Evolutionary conservation across 2,113 vertebrate species (phyloP).

Genomic region (Cranoglanis bouderius): DNA sequence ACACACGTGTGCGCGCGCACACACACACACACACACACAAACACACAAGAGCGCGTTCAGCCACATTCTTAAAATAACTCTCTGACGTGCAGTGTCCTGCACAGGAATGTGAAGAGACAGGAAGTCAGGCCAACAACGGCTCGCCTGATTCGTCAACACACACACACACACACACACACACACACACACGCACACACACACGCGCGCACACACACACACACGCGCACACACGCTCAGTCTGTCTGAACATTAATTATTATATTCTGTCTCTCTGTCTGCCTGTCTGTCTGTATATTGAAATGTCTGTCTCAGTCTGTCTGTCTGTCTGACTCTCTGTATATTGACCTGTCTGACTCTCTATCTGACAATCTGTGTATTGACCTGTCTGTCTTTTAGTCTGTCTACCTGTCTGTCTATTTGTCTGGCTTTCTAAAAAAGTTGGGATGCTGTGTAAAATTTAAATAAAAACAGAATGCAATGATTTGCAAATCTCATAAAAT

Average conservation of each 20-base stretch:
- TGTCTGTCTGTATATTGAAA: not conserved
- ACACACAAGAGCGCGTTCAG: not conserved
- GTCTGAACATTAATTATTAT: not conserved
- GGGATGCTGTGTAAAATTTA: too few relatives aligned
- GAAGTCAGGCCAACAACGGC: not conserved
- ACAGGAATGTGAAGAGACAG: slow-evolving; percentile 20
- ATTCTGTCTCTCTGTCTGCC: not conserved
- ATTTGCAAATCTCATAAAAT: too few relatives aligned
- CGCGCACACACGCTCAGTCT: not conserved
- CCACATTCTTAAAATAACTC: slow-evolving; percentile 28
- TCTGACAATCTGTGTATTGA: too few relatives aligned
- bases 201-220: not conserved
- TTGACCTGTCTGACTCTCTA: too few relatives aligned
- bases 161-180: not conserved
- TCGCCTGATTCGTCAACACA: too few relatives aligned
- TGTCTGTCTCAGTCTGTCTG: not conserved
- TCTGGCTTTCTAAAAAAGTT: too few relatives aligned
- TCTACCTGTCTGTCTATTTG: too few relatives aligned
- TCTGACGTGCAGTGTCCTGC: slow-evolving; percentile 29
- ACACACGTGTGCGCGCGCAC: too few relatives aligned
- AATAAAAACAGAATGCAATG: too few relatives aligned
- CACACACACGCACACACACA: not conserved
- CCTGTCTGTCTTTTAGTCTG: too few relatives aligned
- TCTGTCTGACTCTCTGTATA: too few relatives aligned
- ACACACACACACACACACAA: not conserved